A percentile compares a stretch with the other conserved stretches of the same genome.
Evolutionary conservation across 2,113 vertebrate genomes (phyloP).

Genomic region (Cnemophilus loriae): DNA sequence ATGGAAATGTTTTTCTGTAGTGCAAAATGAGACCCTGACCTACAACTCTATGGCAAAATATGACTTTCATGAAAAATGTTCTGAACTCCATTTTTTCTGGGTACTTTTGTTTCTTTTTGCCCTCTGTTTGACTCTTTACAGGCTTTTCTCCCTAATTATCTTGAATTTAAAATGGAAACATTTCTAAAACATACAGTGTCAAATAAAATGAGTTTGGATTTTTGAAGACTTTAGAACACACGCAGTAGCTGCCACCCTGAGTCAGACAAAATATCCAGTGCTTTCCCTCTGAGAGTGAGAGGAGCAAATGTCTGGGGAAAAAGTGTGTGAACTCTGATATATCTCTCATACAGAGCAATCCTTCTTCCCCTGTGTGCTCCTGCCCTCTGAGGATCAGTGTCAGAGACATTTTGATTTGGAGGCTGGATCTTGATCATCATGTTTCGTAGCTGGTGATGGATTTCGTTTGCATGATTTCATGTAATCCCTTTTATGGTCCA

Average conservation of each 20-base stretch:
- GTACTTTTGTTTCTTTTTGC: neutral
- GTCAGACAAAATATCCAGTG: neutral
- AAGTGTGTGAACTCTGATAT: neutral
- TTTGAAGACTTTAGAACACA: neutral
- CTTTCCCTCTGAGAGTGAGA: neutral
- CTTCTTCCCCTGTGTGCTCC: neutral
- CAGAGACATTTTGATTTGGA: conserved; percentile 23
- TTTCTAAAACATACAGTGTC: neutral
- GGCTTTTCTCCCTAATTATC: neutral
- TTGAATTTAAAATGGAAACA: neutral
- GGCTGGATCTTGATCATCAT: neutral
- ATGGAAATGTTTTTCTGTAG: neutral
- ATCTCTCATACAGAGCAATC: neutral
- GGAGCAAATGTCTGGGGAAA: neutral
- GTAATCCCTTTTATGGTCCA: conserved; percentile 45
- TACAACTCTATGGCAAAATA: neutral
- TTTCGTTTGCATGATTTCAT: conserved; percentile 45
- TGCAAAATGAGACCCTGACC: neutral
- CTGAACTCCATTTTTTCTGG: neutral
- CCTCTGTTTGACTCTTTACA: neutral
- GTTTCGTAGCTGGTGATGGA: conserved; percentile 22
- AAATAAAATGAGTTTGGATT: neutral
- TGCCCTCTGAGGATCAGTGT: neutral
- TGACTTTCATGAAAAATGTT: neutral
- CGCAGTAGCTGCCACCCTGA: neutral